Base-by-base conservation (phyloP, 2,113 vertebrate genomes). In the Salvelinus alpinus region DNA sequence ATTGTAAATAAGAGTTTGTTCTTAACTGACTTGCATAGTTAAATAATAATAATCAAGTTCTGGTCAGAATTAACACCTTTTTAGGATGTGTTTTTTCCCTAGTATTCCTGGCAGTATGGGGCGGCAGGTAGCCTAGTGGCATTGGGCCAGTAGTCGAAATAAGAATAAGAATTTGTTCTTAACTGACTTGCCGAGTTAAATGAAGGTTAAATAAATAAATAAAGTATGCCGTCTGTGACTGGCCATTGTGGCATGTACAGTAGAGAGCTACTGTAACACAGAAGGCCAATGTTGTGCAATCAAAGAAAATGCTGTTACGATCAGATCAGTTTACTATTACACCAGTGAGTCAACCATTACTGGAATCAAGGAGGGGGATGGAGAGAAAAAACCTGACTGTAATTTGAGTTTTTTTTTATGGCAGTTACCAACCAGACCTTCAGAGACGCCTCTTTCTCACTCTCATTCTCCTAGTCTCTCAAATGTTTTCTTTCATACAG, bases 331-430 rank as follows among this genome's bases (percentile, higher is more conserved):
- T 70, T 9, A 70, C 31, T n/a, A n/a, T 12, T 66, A 3, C 12
- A 22, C 6, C 25, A 27, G n/a, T 72, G 70, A 77, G 27, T 65
- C 76, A 57, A 20, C 9, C 44, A 22, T 65, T 64, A 51, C 69
- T 65, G 75, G 44, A 51, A 77, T 25, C 3, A 5, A 9, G 27
- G 3, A 20, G 67, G 29, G 34, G 66, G 29, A 25, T 18, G 65
- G 65, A n/a, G 64, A n/a, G 22, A 13, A 14, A 22, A 64, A n/a
- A 27, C 1, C 24, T 65, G 64, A 13, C 64, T 14, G 22, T 57
- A 64, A 64, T 22, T n/a, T 3, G 62, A n/a, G 22, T 11, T 64
- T 22, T 64, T 29, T 64, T 20, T 57, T 20, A 57, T 57, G 54
- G 54, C 54, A 57, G 20, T 57, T 57, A 18, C 51, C 18, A 13